These are phyloP conservation scores for Sebastes elongatus DNA, from an alignment of 2,797 vertebrate species.

Conservation along the genomic window DNA sequence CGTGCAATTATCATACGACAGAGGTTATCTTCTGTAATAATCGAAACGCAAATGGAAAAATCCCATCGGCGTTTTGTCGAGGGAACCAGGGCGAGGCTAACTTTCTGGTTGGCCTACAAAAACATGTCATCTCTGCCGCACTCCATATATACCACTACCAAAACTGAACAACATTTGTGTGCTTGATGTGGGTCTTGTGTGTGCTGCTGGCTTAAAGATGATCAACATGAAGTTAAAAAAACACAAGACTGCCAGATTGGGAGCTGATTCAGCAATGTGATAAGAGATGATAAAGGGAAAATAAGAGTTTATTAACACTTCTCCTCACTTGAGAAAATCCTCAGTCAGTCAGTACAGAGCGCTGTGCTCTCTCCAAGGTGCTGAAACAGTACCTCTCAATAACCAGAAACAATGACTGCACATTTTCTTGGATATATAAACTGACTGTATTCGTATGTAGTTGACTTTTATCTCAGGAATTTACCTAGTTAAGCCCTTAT, in stretches of 20 bases:
- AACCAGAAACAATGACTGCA: not conserved
- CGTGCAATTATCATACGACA: too few species aligned
- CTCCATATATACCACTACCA: not conserved
- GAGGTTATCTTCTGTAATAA: too few species aligned
- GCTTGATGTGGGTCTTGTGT: not conserved
- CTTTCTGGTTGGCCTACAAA: too few species aligned
- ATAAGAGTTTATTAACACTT: not conserved
- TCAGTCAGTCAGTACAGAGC: not conserved
- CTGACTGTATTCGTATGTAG: not conserved
- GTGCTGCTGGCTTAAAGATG: not conserved
- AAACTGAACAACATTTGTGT: not conserved
- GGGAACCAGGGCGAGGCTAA: too few species aligned
- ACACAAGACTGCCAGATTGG: not conserved
- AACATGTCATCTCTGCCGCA: accelerated
- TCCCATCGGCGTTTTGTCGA: accelerated
- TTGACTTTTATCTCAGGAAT: not conserved
- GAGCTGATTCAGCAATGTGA: not conserved
- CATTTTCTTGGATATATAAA: not conserved
- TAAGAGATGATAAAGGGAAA: not conserved
- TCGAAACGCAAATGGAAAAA: too few species aligned
- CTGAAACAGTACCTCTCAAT: conserved; percentile 33
- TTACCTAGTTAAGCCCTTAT: not conserved
- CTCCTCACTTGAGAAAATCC: not conserved
- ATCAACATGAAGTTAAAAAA: not conserved
- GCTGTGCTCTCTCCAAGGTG: conserved; percentile 62